These are phyloP conservation scores for Chrysomela aeneicollis DNA, from an alignment of 2,888 invertebrate species.

Conservation along the genomic window DNA sequence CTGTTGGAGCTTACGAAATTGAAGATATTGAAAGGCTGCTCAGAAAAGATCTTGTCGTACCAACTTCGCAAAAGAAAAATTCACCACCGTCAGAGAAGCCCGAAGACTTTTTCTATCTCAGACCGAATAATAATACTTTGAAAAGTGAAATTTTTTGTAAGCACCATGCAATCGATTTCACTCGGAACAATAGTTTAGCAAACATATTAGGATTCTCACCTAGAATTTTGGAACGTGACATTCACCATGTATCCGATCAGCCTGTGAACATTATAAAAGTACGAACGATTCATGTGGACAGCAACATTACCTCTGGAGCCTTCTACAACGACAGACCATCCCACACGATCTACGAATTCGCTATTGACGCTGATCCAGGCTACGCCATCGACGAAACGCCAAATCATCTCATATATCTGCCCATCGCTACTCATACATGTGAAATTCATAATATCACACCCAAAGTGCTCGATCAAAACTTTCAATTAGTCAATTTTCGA, in stretches of 20 bases:
- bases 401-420: too few species aligned
- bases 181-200: neutral
- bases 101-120: too few species aligned
- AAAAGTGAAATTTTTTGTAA: neutral
- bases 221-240: neutral
- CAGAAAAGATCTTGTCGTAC: neutral
- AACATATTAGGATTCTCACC: neutral
- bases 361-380: neutral
- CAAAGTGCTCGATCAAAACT: too few species aligned
- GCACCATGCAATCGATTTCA: neutral
- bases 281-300: neutral
- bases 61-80: neutral
- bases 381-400: too few species aligned
- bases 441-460: too few species aligned
- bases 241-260: neutral
- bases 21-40: neutral
- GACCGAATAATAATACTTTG: too few species aligned
- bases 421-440: too few species aligned
- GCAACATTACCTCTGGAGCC: neutral
- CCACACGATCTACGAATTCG: conserved; percentile 1
- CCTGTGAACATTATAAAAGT: neutral
- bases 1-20: conserved; percentile 7
- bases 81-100: neutral
- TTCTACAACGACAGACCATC: conserved; percentile 3
- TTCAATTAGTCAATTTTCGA: too few species aligned